Base-by-base conservation (phyloP, 1,140 invertebrate genomes). In the Drosophila sucinea region DNA sequence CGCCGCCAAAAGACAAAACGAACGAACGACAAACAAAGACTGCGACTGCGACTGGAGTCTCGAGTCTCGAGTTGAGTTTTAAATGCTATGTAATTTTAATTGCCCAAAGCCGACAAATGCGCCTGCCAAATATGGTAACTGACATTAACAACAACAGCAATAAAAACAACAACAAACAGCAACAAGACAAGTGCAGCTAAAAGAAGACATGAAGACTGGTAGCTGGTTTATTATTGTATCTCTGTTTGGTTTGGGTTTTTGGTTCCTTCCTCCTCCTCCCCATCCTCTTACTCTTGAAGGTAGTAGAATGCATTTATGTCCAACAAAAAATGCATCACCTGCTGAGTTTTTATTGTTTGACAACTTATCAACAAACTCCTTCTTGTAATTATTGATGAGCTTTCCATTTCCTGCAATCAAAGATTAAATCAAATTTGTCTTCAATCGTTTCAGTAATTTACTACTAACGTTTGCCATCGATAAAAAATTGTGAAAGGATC, bases 1-100 rank as follows among this genome's bases (percentile, higher is more conserved):
- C 44, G 44, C 44, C 44, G 44, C 44, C 44, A 51, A 51, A 51
- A 51, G 44, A 51, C 44, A 51, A 51, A 51, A 62, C 57, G 25
- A 61, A 62, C 58, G 25, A 55, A 71, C 82, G 83, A 86, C 82
- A 87, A 86, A 86, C 80, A 79, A 67, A 58, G 23, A 51, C 44
- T 51, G 23, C 44, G 44, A 27, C 44, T 17, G 17, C 17, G 17
- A 17, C 17, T 17, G 17, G 17, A 17, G 17, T 17, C 17, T 51
- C 27, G 44, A 51, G 44, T 27, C 44, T 51, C 25, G 44, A 60
- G 72, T 69, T 79, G 84, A 73, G 83, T 68, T 70, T 79, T 83
- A 83, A 86, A 87, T 77, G 81, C 72, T 79, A 83, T 86, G 83
- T 83, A 86, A 86, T 87, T 86, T 86, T 86, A 86, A 86, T 86